These are phyloP conservation scores for Arctia plantaginis DNA, from an alignment of 2,888 invertebrate genomes.

Conservation along the genomic window DNA sequence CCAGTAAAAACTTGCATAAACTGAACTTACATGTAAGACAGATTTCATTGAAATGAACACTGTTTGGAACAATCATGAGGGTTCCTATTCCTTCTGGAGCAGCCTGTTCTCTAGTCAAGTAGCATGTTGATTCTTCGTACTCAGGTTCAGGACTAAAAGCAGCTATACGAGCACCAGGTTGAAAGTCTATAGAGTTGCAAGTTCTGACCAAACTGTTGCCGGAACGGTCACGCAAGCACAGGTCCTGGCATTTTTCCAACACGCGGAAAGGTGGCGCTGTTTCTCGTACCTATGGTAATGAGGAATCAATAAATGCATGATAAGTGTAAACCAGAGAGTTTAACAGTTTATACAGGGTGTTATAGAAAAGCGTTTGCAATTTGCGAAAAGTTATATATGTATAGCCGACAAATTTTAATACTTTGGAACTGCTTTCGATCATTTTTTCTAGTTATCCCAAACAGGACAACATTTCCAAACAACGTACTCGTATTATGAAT, in stretches of 20 bases:
- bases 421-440: too few species aligned
- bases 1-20: conserved; percentile 30
- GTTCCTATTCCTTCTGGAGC: conserved; percentile 95
- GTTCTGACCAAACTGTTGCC: conserved; percentile 93
- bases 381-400: too few species aligned
- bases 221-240: conserved; percentile 93
- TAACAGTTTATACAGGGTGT: not conserved
- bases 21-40: conserved; percentile 93
- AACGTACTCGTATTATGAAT: not conserved
- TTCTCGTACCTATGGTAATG: conserved; percentile 88
- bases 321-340: conserved; percentile 10
- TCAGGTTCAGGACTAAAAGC: conserved; percentile 93
- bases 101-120: conserved; percentile 93
- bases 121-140: conserved; percentile 95
- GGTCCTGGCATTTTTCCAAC: conserved; percentile 94
- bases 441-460: too few species aligned
- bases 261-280: conserved; percentile 95
- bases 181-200: conserved; percentile 96
- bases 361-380: not conserved
- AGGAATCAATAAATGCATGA: conserved; percentile 26
- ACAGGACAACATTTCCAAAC: too few species aligned
- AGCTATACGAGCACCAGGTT: conserved; percentile 94
- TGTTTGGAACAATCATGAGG: conserved; percentile 95
- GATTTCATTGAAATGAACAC: conserved; percentile 96
- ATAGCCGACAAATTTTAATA: too few species aligned